Evolutionary conservation across 2,797 vertebrate species (phyloP).

Genomic region (Catamblyrhynchus diadema): DNA sequence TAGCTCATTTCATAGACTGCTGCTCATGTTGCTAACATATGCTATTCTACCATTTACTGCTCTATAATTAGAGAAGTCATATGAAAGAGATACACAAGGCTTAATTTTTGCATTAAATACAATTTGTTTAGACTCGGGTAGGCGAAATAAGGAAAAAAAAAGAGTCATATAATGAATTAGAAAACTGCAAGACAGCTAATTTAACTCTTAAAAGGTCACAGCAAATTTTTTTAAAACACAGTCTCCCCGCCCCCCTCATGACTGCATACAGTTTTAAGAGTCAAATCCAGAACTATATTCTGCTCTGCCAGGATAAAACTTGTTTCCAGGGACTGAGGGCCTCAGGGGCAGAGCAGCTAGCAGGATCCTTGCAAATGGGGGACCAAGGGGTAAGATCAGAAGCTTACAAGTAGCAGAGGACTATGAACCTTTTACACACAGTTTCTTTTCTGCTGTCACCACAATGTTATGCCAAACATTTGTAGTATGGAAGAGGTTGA

Average conservation of each 20-base stretch:
- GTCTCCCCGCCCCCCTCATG: neutral
- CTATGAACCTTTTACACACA: neutral
- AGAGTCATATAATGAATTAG: neutral
- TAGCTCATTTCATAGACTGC: slow-evolving; percentile 74
- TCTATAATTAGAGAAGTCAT: slow-evolving; percentile 72
- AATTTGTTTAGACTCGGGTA: slow-evolving; percentile 53
- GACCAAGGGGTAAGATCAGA: neutral
- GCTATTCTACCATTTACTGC: slow-evolving; percentile 66
- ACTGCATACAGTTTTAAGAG: neutral
- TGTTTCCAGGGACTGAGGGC: neutral
- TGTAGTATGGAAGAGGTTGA: neutral
- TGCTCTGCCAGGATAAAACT: neutral
- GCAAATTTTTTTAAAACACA: neutral
- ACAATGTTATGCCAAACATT: neutral
- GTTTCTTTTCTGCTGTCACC: neutral
- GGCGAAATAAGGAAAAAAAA: slow-evolving; percentile 37
- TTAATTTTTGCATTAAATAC: slow-evolving; percentile 64
- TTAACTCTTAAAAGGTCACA: neutral
- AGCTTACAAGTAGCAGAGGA: neutral
- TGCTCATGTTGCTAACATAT: slow-evolving; percentile 74
- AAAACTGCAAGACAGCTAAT: neutral
- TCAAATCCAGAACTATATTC: neutral
- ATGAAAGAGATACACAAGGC: slow-evolving; percentile 66
- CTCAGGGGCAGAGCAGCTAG: neutral
- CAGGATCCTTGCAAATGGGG: neutral